Evolutionary conservation across 2,888 invertebrate genomes (phyloP).

Genomic region (Amphipoea lucens): DNA sequence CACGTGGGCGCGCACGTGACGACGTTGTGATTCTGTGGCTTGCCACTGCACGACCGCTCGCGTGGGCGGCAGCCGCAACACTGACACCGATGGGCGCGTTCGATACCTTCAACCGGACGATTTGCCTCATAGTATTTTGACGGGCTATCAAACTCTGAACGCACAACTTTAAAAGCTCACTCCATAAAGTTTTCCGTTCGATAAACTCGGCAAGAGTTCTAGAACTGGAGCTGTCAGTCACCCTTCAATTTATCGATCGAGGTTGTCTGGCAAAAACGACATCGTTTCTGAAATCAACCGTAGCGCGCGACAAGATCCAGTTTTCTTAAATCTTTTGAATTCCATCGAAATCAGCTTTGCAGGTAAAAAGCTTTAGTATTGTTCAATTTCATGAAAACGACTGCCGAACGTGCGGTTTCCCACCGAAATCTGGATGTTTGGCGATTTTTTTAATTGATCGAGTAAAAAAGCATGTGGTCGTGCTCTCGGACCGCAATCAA

Average conservation of each 20-base stretch:
- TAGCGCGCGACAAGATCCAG: slow-evolving; percentile 73
- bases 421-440: slow-evolving; percentile 84
- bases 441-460: slow-evolving; percentile 83
- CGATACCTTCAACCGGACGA: slow-evolving; percentile 67
- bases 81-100: slow-evolving; percentile 73
- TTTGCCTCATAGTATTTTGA: slow-evolving; percentile 70
- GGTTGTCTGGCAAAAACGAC: slow-evolving; percentile 70
- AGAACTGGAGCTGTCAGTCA: slow-evolving; percentile 69
- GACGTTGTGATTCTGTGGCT: slow-evolving; percentile 77
- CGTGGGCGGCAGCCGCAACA: slow-evolving; percentile 84
- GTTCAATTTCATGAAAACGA: slow-evolving; percentile 80
- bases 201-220: slow-evolving; percentile 42
- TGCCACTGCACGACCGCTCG: slow-evolving; percentile 81
- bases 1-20: slow-evolving; percentile 89
- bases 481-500: slow-evolving; percentile 85
- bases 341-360: slow-evolving; percentile 74
- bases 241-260: slow-evolving; percentile 71
- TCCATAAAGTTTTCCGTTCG: slow-evolving; percentile 27
- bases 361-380: slow-evolving; percentile 79
- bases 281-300: slow-evolving; percentile 66
- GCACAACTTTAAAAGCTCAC: slow-evolving; percentile 43
- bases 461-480: slow-evolving; percentile 79
- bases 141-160: slow-evolving; percentile 62
- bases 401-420: slow-evolving; percentile 82
- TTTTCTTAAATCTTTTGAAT: slow-evolving; percentile 76